A percentile compares a stretch with the other conserved stretches of the same genome.
Conservation (phyloP, 1,140 invertebrate species). For the Callitettix versicolor region DNA sequence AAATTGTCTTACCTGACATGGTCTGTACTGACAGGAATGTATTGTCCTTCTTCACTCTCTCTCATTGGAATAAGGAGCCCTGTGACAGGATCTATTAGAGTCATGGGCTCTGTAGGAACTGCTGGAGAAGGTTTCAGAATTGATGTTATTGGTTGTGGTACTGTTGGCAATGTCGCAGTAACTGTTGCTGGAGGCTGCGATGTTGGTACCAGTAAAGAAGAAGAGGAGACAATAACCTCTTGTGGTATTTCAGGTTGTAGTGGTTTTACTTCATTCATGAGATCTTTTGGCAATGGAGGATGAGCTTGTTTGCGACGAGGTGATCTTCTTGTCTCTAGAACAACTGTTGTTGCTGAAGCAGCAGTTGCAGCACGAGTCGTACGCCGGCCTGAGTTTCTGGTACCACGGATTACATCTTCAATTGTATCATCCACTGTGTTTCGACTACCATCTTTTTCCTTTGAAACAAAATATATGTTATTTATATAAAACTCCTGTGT, state of each 20-base stretch:
- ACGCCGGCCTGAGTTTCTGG: slow-evolving; percentile 29
- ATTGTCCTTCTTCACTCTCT: slow-evolving; percentile 60
- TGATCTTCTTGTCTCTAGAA: slow-evolving; percentile 20
- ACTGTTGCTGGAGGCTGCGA: slow-evolving; percentile 3
- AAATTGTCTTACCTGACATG: slow-evolving; percentile 18
- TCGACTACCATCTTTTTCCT: slow-evolving; percentile 61
- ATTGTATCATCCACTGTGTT: slow-evolving; percentile 75
- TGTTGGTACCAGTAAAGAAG: slow-evolving; percentile 28
- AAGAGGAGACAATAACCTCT: slow-evolving; percentile 23
- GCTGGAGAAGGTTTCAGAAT: slow-evolving; percentile 20
- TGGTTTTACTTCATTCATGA: background rate
- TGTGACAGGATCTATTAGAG: slow-evolving; percentile 63
- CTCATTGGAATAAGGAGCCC: slow-evolving; percentile 59
- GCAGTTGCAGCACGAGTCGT: slow-evolving; percentile 23
- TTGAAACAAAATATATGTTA: slow-evolving; percentile 11
- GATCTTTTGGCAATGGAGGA: background rate
- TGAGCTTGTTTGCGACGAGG: slow-evolving; percentile 19
- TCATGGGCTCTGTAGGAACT: slow-evolving; percentile 41
- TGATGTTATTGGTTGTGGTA: slow-evolving; percentile 19
- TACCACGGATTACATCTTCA: slow-evolving; percentile 52
- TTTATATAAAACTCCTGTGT: too few relatives aligned
- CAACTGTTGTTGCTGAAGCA: slow-evolving; percentile 12
- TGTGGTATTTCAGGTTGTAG: slow-evolving; percentile 32
- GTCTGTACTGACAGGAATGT: slow-evolving; percentile 45
- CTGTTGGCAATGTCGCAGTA: slow-evolving; percentile 5